Percentiles rank a stretch among this genome's conserved stretches.
These are phyloP conservation scores for Bergia sp. DNA, from an alignment of 92 coral and sea anemone species.

Conservation along the genomic window DNA sequence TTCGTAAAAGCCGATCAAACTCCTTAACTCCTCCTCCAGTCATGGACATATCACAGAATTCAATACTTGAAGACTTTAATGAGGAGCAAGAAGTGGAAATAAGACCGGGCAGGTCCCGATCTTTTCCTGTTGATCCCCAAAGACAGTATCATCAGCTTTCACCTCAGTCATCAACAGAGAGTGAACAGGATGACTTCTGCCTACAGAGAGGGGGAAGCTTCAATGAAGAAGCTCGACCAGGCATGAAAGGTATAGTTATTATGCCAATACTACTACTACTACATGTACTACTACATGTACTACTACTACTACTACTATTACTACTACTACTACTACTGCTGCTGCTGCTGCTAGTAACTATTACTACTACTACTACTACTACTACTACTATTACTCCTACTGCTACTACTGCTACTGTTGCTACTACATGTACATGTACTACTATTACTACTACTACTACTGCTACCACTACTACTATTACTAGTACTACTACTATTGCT, in stretches of 20 bases:
- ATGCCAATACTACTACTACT: too few relatives aligned
- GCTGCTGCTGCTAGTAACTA: too few relatives aligned
- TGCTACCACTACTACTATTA: too few relatives aligned
- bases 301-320: too few relatives aligned
- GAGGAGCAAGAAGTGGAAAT: constrained; percentile 77
- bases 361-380: too few relatives aligned
- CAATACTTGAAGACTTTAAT: constrained; percentile 71
- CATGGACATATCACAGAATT: constrained; percentile 71
- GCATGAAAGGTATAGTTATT: constrained; percentile 84
- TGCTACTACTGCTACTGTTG: too few relatives aligned
- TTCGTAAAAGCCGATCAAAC: constrained; percentile 75
- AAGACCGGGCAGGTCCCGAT: constrained; percentile 99
- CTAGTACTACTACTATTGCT: too few relatives aligned
- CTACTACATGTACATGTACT: too few relatives aligned
- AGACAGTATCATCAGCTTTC: constrained; percentile 81
- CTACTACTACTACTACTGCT: too few relatives aligned
- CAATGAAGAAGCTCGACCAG: constrained; percentile 91
- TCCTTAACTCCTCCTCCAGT: constrained; percentile 91
- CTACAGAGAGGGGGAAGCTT: constrained; percentile 74
- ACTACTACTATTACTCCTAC: too few relatives aligned
- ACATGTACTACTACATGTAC: too few relatives aligned
- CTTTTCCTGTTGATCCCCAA: constrained; percentile 99
- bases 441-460: too few relatives aligned
- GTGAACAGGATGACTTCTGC: constrained; percentile 85
- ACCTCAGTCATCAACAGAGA: constrained; percentile 96